Conservation (phyloP, 2,888 invertebrate species). For the Toxonevra muliebris region DNA sequence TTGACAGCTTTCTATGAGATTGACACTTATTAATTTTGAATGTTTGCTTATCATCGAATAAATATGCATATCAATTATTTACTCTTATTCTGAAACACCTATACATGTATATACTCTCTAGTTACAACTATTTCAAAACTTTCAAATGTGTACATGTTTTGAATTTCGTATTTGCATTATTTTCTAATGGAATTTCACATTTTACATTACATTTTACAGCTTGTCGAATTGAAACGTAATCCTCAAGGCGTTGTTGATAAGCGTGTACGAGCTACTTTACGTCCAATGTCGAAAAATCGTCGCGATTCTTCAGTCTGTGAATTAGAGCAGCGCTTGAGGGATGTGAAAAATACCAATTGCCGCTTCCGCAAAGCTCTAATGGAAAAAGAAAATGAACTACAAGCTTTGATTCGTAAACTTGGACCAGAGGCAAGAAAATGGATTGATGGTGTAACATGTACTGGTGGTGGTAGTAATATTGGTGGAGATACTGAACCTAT, state of each 20-base stretch:
- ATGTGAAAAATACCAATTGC: conserved; percentile 85
- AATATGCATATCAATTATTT: conserved; percentile 2
- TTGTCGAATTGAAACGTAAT: conserved; percentile 87
- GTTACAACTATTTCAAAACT: conserved; percentile 29
- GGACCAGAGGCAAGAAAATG: conserved; percentile 65
- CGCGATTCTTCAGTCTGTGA: conserved; percentile 85
- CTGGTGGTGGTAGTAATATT: conserved; percentile 44
- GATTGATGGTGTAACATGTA: conserved; percentile 63
- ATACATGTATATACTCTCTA: conserved; percentile 1
- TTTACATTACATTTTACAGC: conserved; percentile 67
- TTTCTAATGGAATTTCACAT: background rate
- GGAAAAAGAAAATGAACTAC: conserved; percentile 84
- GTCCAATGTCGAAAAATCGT: conserved; percentile 82
- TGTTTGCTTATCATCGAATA: background rate
- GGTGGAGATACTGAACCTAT: conserved; percentile 59
- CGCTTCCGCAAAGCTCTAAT: conserved; percentile 83
- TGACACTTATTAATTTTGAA: no score
- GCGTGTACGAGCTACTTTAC: conserved; percentile 85
- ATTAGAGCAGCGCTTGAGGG: conserved; percentile 82
- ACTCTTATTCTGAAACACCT: background rate
- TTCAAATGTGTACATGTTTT: background rate
- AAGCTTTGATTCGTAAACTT: conserved; percentile 66
- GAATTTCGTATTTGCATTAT: background rate
- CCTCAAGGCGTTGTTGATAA: conserved; percentile 86
- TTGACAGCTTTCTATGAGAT: no score